Percentiles rank a stretch among this genome's conserved stretches.
phyloP scores from a whole-genome alignment of 2,113 vertebrate genomes.

The Alethe diademata region DNA sequence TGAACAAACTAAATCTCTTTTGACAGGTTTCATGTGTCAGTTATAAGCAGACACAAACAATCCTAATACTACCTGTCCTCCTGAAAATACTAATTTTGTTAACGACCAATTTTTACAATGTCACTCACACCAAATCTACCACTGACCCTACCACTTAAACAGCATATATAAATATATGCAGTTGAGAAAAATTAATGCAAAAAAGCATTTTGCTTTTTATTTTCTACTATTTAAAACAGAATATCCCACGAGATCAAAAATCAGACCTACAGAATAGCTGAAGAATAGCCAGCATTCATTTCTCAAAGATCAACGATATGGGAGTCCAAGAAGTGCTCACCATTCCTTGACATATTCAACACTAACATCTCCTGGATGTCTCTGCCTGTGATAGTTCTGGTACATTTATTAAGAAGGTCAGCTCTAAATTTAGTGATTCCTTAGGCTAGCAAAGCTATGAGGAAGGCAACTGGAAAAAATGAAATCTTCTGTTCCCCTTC shows the following conservation, averaged over 20 bases:
- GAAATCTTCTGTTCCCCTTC: constrained; percentile 21
- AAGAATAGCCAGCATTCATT: neutral
- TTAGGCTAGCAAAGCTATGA: constrained; percentile 60
- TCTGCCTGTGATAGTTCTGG: constrained; percentile 32
- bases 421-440: constrained; percentile 60
- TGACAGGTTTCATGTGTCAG: neutral
- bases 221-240: neutral
- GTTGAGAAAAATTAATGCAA: neutral
- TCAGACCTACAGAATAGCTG: neutral
- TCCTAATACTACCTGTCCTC: neutral
- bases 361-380: constrained; percentile 1
- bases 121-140: neutral
- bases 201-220: neutral
- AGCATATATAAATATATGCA: neutral
- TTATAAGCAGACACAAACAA: neutral
- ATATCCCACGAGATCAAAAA: neutral
- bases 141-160: neutral
- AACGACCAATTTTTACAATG: neutral
- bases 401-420: constrained; percentile 64
- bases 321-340: neutral
- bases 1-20: neutral
- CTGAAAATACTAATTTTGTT: neutral
- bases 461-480: constrained; percentile 63
- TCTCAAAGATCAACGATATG: neutral
- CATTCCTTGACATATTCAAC: neutral